phyloP scores from a whole-genome alignment of 2,113 vertebrate species.

The Zapornia atra region DNA sequence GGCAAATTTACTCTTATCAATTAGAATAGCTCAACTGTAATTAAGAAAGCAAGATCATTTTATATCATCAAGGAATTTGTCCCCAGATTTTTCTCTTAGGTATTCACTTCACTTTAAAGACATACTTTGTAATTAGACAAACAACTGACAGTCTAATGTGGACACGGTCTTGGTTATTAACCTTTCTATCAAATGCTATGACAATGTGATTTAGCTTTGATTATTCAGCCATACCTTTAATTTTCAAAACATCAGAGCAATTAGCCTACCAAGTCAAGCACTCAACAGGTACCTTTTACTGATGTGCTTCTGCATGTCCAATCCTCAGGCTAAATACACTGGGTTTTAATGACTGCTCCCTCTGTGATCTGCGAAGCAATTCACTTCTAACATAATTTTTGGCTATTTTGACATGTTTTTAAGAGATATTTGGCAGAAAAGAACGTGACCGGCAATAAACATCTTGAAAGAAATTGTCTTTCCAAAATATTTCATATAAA shows the following conservation, averaged over 20 bases:
- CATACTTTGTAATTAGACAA: not conserved
- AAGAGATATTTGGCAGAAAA: not conserved
- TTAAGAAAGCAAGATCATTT: not conserved
- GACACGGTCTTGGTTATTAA: not conserved
- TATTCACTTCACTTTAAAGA: not conserved
- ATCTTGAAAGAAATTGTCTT: not conserved
- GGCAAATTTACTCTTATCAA: not conserved
- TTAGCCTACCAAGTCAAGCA: constrained; percentile 19
- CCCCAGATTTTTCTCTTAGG: not conserved
- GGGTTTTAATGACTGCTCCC: not conserved
- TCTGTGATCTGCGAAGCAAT: not conserved
- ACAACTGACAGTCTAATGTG: not conserved
- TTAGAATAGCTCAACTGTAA: not conserved
- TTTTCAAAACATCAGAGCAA: constrained; percentile 28
- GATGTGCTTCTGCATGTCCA: not conserved
- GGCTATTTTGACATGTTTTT: not conserved
- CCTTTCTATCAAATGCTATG: constrained; percentile 1
- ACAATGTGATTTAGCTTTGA: constrained; percentile 24
- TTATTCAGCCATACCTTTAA: not conserved
- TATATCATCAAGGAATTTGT: not conserved
- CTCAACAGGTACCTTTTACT: constrained; percentile 16
- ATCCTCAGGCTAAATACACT: not conserved
- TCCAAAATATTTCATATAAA: no score
- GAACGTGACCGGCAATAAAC: not conserved
- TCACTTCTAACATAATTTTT: not conserved